These are phyloP conservation scores for Drosophila lowei DNA, from an alignment of 1,140 invertebrate genomes.

Conservation along the genomic window DNA sequence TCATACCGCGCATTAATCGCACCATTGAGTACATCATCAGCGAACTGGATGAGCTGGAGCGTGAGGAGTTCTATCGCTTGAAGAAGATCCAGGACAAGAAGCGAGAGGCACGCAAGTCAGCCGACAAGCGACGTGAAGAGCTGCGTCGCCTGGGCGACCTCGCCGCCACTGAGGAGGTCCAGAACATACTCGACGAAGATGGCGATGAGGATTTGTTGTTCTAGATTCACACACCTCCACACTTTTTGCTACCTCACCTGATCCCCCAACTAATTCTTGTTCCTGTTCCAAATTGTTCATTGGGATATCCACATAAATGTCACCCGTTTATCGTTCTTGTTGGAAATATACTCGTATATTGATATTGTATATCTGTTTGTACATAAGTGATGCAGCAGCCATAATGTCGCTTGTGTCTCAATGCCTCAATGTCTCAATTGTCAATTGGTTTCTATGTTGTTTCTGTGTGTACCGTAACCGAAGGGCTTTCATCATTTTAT, in stretches of 20 bases:
- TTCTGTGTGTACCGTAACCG: too few relatives aligned
- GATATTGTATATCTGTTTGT: conserved; percentile 7
- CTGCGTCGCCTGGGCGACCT: conserved; percentile 84
- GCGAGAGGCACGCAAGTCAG: conserved; percentile 86
- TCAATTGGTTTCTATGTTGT: too few relatives aligned
- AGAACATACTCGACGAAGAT: conserved; percentile 93
- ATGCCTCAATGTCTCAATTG: too few relatives aligned
- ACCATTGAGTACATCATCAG: conserved; percentile 99
- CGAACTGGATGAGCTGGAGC: conserved; percentile 98
- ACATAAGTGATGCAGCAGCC: not conserved
- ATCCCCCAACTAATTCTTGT: not conserved
- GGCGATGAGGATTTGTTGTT: conserved; percentile 97
- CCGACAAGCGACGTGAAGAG: conserved; percentile 84
- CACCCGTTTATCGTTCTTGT: conserved; percentile 24
- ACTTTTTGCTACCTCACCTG: conserved; percentile 52
- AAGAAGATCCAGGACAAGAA: conserved; percentile 89
- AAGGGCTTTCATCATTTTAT: too few relatives aligned
- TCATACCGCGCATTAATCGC: conserved; percentile 98
- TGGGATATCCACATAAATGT: conserved; percentile 32
- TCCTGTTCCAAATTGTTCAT: conserved; percentile 30
- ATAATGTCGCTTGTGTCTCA: too few relatives aligned
- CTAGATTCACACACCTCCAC: conserved; percentile 84
- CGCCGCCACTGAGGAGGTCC: conserved; percentile 81
- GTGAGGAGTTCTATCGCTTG: conserved; percentile 99
- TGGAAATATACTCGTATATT: conserved; percentile 39